Percentiles rank a stretch among this genome's conserved stretches.
phyloP scores from a whole-genome alignment of 1,140 invertebrate genomes.

The Microvelia longipes region DNA sequence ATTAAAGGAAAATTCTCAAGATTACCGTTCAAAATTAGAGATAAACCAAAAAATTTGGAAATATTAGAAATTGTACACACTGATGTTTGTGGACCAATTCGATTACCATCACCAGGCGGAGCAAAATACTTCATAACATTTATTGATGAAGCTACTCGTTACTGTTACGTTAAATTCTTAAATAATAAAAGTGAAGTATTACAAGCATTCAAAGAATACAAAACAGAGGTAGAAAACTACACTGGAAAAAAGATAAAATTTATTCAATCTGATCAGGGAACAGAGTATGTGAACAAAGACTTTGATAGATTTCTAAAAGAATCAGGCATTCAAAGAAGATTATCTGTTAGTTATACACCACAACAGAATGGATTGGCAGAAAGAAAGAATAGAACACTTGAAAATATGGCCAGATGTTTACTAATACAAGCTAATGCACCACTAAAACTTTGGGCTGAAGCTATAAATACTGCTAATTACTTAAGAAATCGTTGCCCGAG shows the following conservation, averaged over 20 bases:
- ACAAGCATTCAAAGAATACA: slow-evolving; percentile 5
- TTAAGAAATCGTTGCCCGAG: slow-evolving; percentile 27
- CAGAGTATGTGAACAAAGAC: slow-evolving; percentile 19
- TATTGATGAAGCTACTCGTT: background rate
- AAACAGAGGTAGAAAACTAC: slow-evolving; percentile 6
- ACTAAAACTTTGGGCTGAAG: slow-evolving; percentile 20
- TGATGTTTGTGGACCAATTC: background rate
- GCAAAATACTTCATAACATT: background rate
- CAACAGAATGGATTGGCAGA: slow-evolving; percentile 31
- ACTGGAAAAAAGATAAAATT: slow-evolving; percentile 11
- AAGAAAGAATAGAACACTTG: slow-evolving; percentile 25
- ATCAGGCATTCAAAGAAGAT: slow-evolving; percentile 5
- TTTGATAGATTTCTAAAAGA: slow-evolving; percentile 7
- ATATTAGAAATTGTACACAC: background rate
- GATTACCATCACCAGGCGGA: background rate
- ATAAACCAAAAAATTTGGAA: background rate
- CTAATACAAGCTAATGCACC: slow-evolving; percentile 18
- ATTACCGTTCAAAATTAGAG: background rate
- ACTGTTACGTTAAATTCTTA: background rate
- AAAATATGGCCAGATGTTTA: slow-evolving; percentile 24
- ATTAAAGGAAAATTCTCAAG: background rate
- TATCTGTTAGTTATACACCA: slow-evolving; percentile 25
- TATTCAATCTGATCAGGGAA: slow-evolving; percentile 25
- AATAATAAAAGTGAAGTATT: slow-evolving; percentile 7
- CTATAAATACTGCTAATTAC: slow-evolving; percentile 28